Percentiles rank a stretch among this genome's conserved stretches.
Conservation (phyloP, 2,113 vertebrate genomes). For the Mus musculus region GRCm39 chr19:12536501-12537000, state of each 20-base stretch:
- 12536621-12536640: background rate
- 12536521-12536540: too few species aligned
- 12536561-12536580: background rate
- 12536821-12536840: conserved; percentile 46
- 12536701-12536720: background rate
- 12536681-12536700: background rate
- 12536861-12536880: conserved; percentile 56
- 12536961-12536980: conserved; percentile 73
- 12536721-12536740: background rate
- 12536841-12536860: conserved; percentile 63
- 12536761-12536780: background rate
- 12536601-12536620: background rate
- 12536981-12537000: conserved; percentile 72
- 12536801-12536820: conserved; percentile 49
- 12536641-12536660: background rate
- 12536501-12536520: background rate
- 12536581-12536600: too few species aligned
- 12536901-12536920: conserved; percentile 61
- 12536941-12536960: conserved; percentile 72
- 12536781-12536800: conserved; percentile 18
- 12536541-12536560: background rate
- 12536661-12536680: too few species aligned
- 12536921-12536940: conserved; percentile 73
- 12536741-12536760: background rate
- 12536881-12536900: conserved; percentile 29